phyloP scores from a whole-genome alignment of 2,888 invertebrate species.

The Cephus sareptanus region DNA sequence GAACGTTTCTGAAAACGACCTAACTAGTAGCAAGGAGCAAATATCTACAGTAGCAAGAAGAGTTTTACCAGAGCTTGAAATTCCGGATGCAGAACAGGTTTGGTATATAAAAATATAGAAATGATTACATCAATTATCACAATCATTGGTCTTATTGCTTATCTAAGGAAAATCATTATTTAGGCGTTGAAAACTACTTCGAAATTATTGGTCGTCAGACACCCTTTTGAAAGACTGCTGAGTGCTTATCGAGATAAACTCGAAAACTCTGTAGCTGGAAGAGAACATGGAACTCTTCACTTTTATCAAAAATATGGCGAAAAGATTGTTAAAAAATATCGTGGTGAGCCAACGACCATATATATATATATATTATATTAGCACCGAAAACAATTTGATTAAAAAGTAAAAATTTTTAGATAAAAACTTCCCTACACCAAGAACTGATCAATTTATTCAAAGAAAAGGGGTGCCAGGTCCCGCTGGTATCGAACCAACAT shows the following conservation, averaged over 20 bases:
- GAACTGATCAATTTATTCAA: conserved; percentile 41
- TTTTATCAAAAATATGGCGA: conserved; percentile 68
- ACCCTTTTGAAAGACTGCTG: conserved; percentile 71
- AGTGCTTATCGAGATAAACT: conserved; percentile 73
- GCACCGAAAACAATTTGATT: conserved; percentile 2
- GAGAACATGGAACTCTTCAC: conserved; percentile 67
- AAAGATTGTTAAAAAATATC: conserved; percentile 66
- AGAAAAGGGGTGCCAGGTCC: conserved; percentile 40
- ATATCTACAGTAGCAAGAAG: conserved; percentile 53
- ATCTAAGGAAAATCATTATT: not conserved
- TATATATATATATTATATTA: conserved; percentile 7
- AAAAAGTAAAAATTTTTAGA: conserved; percentile 20
- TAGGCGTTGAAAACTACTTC: conserved; percentile 20
- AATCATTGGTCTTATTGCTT: not conserved
- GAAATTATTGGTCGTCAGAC: conserved; percentile 71
- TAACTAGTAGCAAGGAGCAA: conserved; percentile 55
- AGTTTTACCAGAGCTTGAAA: conserved; percentile 59
- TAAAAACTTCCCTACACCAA: conserved; percentile 32
- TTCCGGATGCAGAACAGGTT: conserved; percentile 60
- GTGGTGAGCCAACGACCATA: conserved; percentile 43
- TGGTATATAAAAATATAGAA: not conserved
- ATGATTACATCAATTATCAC: not conserved
- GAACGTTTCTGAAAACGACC: conserved; percentile 56
- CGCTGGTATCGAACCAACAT: conserved; percentile 66
- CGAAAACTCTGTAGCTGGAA: conserved; percentile 63